These are phyloP conservation scores for Laterallus jamaicensis DNA, from an alignment of 2,113 vertebrate species.

Conservation along the genomic window DNA sequence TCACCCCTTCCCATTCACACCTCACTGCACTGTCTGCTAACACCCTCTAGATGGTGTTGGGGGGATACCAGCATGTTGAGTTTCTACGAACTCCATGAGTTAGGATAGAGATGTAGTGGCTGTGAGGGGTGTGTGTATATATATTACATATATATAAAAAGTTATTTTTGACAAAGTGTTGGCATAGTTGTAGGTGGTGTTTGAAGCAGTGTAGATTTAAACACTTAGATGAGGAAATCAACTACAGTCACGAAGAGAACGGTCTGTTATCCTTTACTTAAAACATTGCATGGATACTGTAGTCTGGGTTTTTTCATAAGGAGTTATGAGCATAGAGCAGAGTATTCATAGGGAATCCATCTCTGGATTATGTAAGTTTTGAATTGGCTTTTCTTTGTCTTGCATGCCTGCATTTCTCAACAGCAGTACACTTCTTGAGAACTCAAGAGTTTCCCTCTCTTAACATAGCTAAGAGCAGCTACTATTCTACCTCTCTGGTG, in stretches of 20 bases:
- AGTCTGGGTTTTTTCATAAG: background rate
- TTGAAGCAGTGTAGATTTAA: slow-evolving; percentile 38
- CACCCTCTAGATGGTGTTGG: slow-evolving; percentile 53
- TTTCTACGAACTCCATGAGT: background rate
- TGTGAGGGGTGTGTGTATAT: background rate
- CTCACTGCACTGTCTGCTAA: slow-evolving; percentile 10
- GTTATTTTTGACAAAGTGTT: slow-evolving; percentile 47
- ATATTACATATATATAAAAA: background rate
- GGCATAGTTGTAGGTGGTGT: slow-evolving; percentile 65
- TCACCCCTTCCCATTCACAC: background rate
- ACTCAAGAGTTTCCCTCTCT: background rate
- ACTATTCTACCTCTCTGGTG: background rate
- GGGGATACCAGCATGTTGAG: background rate
- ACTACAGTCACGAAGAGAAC: slow-evolving; percentile 18
- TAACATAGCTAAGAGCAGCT: background rate
- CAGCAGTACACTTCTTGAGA: background rate
- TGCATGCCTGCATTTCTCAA: background rate
- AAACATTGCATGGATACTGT: background rate
- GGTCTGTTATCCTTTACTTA: background rate
- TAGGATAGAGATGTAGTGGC: background rate
- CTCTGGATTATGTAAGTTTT: background rate
- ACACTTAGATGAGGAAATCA: slow-evolving; percentile 27
- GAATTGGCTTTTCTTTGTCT: background rate
- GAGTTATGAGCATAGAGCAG: background rate
- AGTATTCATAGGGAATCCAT: background rate